phyloP scores from a whole-genome alignment of 2,888 invertebrate species.

The Poecilus cupreus region DNA sequence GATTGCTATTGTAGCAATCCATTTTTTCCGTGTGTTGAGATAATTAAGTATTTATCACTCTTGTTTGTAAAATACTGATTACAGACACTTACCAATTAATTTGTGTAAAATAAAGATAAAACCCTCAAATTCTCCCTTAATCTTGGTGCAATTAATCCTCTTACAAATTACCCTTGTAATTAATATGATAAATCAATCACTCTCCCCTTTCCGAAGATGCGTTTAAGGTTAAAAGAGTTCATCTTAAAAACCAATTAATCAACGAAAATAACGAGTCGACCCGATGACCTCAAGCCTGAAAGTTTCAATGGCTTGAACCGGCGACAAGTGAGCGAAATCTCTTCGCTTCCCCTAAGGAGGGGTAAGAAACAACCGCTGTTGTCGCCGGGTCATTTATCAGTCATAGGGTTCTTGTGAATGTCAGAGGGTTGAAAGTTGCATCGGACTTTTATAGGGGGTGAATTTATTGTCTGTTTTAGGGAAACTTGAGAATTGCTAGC shows the following conservation, averaged over 20 bases:
- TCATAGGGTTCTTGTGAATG: not conserved
- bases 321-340: not conserved
- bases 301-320: not conserved
- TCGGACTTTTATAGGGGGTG: not conserved
- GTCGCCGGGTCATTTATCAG: not conserved
- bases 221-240: not conserved
- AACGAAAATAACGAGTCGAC: not conserved
- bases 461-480: not conserved
- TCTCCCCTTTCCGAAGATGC: not conserved
- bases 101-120: not conserved
- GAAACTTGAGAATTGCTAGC: no score
- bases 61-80: no score
- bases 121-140: not conserved
- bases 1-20: no score
- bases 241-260: constrained; percentile 5
- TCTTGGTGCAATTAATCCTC: not conserved
- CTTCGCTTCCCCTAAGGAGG: not conserved
- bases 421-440: not conserved
- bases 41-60: no score
- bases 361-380: not conserved
- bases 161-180: not conserved
- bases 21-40: no score
- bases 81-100: no score
- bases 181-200: constrained; percentile 16
- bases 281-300: not conserved